phyloP scores from a whole-genome alignment of 2,888 invertebrate genomes.

The Noctua comes region DNA sequence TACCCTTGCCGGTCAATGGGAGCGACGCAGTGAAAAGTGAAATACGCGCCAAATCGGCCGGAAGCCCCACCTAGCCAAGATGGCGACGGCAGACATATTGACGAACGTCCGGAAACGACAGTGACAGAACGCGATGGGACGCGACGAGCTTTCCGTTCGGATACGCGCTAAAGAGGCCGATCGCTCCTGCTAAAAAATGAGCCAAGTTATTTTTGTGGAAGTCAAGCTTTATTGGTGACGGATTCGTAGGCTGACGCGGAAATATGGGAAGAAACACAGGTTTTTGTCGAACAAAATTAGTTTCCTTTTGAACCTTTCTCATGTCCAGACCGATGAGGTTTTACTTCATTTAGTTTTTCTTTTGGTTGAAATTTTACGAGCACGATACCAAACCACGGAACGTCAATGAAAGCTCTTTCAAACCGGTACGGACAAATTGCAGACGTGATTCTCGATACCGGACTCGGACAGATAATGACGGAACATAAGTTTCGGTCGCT shows the following conservation, averaged over 20 bases:
- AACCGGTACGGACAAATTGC: neutral
- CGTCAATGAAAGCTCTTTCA: neutral
- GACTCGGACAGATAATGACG: neutral
- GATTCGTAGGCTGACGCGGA: conserved; percentile 48
- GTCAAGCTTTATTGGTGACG: conserved; percentile 56
- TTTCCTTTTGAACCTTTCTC: neutral
- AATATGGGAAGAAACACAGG: conserved; percentile 25
- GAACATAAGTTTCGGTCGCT: neutral
- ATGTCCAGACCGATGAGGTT: neutral
- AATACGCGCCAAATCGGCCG: conserved; percentile 70
- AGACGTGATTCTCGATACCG: neutral
- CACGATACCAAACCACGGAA: neutral
- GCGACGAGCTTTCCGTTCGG: conserved; percentile 70
- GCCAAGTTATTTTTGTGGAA: conserved; percentile 63
- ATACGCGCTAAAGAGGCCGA: conserved; percentile 64
- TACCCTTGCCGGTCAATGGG: conserved; percentile 66
- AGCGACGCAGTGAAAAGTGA: conserved; percentile 72
- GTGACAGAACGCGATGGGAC: conserved; percentile 75
- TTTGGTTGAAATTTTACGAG: neutral
- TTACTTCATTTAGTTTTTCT: neutral
- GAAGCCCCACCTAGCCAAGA: conserved; percentile 70
- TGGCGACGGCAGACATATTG: conserved; percentile 75
- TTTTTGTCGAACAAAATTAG: neutral
- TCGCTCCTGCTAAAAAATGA: conserved; percentile 64
- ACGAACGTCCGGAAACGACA: conserved; percentile 73